Base-by-base conservation (phyloP, 1,140 invertebrate species). In the Glossosoma conforme region DNA sequence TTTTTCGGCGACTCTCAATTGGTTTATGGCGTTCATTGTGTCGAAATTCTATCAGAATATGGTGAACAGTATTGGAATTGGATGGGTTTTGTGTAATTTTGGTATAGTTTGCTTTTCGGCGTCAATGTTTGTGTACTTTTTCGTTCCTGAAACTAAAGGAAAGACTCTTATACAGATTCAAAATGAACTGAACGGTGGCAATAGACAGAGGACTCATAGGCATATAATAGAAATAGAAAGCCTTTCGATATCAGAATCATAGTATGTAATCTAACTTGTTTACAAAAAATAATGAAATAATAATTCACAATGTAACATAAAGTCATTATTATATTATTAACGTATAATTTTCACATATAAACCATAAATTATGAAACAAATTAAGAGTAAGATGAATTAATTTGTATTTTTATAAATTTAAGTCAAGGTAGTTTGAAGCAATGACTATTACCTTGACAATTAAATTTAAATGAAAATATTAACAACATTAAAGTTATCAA, bases 121-220 rank as follows among this genome's bases (percentile, higher is more conserved):
- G 9, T 64, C 80, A 2, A 61, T 85, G 3, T 85, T 89, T 59
- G 72, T 87, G 8, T 82, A 77, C 58, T 75, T 84, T 50, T 73
- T 82, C 54, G 79, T 91, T 1, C 87, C 86, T 0, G 88, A 91
- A 68, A 91, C 87, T 0, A 89, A 89, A 65, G 82, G 80, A 1
- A 86, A 84, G 62, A 79, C 78, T 0, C 69, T 88, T 20, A 79
- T 86, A 41, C 84, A 91, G 62, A 90, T 93, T 44, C 80, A 83
- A 48, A 68, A 68, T 24, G 79, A 81, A 61, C 69, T 85, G 20
- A 65, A 70, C 43, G 71, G 71, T 2, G 70, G 70, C 17, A 67
- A 66, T 38, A 69, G 64, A 38, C 63, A 62, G n/a, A 68, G 61
- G 52, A 66, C 57, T 20, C 70, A 74, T 47, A 67, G 60, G 41